Evolutionary conservation across 2,797 vertebrate genomes (phyloP), one percentile per base, ranked within the genome.

Genomic region (Lacerta agilis): DNA sequence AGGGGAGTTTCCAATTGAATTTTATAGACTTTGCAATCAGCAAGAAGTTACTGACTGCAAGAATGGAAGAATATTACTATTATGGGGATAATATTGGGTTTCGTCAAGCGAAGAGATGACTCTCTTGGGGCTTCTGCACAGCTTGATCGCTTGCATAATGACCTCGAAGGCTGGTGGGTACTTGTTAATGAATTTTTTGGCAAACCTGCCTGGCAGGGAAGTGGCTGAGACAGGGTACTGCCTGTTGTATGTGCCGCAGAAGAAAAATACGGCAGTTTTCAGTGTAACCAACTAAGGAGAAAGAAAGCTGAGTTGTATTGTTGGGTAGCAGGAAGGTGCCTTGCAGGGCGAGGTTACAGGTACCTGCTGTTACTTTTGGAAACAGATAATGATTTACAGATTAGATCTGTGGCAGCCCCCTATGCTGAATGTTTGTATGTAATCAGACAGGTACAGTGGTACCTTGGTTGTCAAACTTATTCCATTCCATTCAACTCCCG

Each of bases 21-120:
- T 86, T 61, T 81, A 73, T 43, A 81, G 55, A 75, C 78, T 87
- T 81, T 61, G 67, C 25, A 80, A 81, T 73, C 36, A 81, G 29
- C 27, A 61, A 15, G 43, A 73, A 81, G 38, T 8, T 43, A 75
- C 27, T 64, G 49, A 10, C 49, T 80, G 5, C n/a, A 87, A 72
- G n/a, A n/a, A 72, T 6, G 13, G 38, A 86, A 79, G 41, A 36
- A 58, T n/a, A 80, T 72, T 71, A 86, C 2, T 73, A 9, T 15
- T 78, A n/a, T 23, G 20, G 61, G 41, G 86, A 86, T 45, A 78
- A 29, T 86, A 58, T 9, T 80, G 45, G 17, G 29, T 69, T 72
- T 25, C 29, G 29, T 73, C 27, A 41, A 55, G 25, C 27, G 29
- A 86, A 87, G 49, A 64, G 1, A 41, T 29, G 9, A n/a, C 36